Conservation (phyloP, 2,113 vertebrate species). For the Micromys minutus region DNA sequence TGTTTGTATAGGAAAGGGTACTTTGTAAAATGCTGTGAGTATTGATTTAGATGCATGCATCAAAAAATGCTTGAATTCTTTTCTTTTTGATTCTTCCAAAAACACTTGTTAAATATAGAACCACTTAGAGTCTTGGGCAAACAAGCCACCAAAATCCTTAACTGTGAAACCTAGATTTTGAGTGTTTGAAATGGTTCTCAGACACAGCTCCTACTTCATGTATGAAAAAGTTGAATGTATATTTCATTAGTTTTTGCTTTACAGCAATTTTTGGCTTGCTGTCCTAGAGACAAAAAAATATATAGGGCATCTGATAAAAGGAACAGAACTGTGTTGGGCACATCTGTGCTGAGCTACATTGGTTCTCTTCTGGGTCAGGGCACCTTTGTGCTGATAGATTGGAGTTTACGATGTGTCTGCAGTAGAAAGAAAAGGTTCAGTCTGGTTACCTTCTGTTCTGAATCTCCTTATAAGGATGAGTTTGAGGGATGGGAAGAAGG, state of each 20-base stretch:
- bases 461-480: neutral
- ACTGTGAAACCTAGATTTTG: slow-evolving; percentile 47
- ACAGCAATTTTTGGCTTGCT: slow-evolving; percentile 32
- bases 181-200: slow-evolving; percentile 34
- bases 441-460: neutral
- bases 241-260: neutral
- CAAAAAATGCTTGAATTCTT: neutral
- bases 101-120: slow-evolving; percentile 47
- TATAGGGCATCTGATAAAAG: neutral
- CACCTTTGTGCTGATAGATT: neutral
- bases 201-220: neutral
- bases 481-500: neutral
- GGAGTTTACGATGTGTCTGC: neutral
- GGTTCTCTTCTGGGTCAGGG: neutral
- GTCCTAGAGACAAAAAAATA: neutral
- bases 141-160: slow-evolving; percentile 18
- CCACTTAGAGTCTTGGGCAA: slow-evolving; percentile 12
- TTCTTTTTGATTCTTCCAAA: slow-evolving; percentile 34
- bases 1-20: neutral
- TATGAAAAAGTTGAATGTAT: neutral
- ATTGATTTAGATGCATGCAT: neutral
- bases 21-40: neutral
- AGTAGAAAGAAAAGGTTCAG: neutral
- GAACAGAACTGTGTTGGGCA: neutral
- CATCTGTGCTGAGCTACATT: neutral